Conservation (phyloP, 2,797 vertebrate genomes). For the Tamandua tetradactyla region DNA sequence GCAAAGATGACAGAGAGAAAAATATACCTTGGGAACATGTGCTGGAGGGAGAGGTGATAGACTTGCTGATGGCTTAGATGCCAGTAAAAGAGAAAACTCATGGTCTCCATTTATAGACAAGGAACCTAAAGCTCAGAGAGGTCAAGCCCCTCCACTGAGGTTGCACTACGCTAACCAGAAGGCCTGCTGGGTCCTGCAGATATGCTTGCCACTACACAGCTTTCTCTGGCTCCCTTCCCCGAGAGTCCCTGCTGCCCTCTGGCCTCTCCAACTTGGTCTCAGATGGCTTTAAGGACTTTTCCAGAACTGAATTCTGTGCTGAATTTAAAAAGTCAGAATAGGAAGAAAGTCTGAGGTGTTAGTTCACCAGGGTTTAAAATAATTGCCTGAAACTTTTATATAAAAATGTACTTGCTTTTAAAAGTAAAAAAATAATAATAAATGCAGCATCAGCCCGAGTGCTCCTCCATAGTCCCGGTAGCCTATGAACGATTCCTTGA, state of each 20-base stretch:
- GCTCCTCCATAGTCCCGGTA: rapidly evolving
- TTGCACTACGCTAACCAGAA: rapidly evolving
- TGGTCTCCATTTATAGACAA: rapidly evolving
- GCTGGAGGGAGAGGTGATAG: not conserved
- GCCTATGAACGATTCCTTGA: not conserved
- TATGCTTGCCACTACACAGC: rapidly evolving
- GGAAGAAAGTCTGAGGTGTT: not conserved
- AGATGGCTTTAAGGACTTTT: too few species aligned
- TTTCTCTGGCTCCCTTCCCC: not conserved
- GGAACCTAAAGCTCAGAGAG: not conserved
- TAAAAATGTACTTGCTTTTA: not conserved
- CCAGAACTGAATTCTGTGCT: not conserved
- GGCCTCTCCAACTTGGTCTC: not conserved
- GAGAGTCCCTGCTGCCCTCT: rapidly evolving
- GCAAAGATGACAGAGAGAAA: rapidly evolving
- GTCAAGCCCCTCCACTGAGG: not conserved
- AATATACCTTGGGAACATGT: rapidly evolving
- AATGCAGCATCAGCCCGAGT: rapidly evolving
- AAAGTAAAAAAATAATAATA: rapidly evolving
- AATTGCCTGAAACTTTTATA: not conserved
- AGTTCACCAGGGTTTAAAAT: not conserved
- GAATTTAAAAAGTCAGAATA: not conserved
- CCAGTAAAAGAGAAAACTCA: too few species aligned
- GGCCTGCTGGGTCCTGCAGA: too few species aligned
- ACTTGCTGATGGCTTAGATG: too few species aligned